Conservation (phyloP, 2,797 vertebrate genomes). For the Atherinosoma microstoma region DNA sequence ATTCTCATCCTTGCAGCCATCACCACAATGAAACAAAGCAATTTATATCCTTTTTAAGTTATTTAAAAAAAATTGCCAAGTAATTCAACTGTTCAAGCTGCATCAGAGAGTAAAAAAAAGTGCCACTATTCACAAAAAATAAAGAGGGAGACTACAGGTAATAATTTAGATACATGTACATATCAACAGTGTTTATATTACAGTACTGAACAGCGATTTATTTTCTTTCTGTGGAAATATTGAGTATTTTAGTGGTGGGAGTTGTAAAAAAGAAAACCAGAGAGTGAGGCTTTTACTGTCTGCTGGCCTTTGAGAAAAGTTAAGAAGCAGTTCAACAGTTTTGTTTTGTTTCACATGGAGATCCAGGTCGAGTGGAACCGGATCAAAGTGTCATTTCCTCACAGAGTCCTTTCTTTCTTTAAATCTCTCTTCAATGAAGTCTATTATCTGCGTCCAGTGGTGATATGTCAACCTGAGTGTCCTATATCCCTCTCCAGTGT, state of each 20-base stretch:
- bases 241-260: conserved; percentile 54
- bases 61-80: conserved; percentile 68
- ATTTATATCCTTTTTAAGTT: conserved; percentile 53
- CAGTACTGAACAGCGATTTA: conserved; percentile 57
- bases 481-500: conserved; percentile 31
- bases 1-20: conserved; percentile 76
- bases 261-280: conserved; percentile 62
- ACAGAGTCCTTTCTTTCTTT: conserved; percentile 24
- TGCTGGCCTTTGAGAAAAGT: conserved; percentile 64
- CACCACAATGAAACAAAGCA: conserved; percentile 81
- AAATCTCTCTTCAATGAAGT: conserved; percentile 22
- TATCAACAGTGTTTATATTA: conserved; percentile 83
- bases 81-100: conserved; percentile 82
- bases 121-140: conserved; percentile 75
- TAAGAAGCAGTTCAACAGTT: conserved; percentile 53
- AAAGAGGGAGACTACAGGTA: conserved; percentile 64
- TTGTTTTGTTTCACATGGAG: conserved; percentile 14
- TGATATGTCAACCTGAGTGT: conserved; percentile 63
- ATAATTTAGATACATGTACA: conserved; percentile 81
- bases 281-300: conserved; percentile 64
- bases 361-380: conserved; percentile 37
- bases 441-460: conserved; percentile 41
- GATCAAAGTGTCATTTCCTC: conserved; percentile 26
- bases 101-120: conserved; percentile 61
- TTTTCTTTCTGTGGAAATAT: conserved; percentile 61